Evolutionary conservation across 2,888 invertebrate species (phyloP), one percentile per base, ranked within the genome.

Genomic region (Sympetrum striolatum): DNA sequence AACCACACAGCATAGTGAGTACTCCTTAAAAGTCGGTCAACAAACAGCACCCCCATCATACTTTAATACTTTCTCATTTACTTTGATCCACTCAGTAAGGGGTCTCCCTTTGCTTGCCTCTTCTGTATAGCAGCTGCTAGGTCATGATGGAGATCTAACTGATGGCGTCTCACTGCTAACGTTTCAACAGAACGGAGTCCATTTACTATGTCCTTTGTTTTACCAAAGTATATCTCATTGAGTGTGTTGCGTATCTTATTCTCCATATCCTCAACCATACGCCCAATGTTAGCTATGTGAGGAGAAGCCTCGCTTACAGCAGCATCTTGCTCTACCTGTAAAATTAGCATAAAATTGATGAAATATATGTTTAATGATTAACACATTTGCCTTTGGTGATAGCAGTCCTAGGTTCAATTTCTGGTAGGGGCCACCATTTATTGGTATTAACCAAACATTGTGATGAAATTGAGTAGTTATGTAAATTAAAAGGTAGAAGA

Each of bases 191-290:
- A 96, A 90, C 98, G 96, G 92, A 99, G 95, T 18, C 98, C 98
- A 93, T 98, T 98, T 91, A 99, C 98, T 93, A 99, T 99, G 94
- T 99, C 99, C 94, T 98, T 98, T 90, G 99, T 99, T 95, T 99
- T 99, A 93, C 99, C 98, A 95, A 99, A 99, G 94, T 99, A 99
- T 93, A 99, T 99, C 94, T 99, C 99, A 93, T 99, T 99, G 92
- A 99, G 95, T 8, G 99, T 99, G 94, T 98, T 98, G 92, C 99
- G 96, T 93, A 99, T 99, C 95, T 99, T 99, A 94, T 99, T 99
- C 94, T 99, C 99, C 98, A 99, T 99, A 93, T 99, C 99, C 94
- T 99, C 99, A 0, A 99, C 98, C 98, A 99, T 97, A 93, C 97
- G 96, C 37, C 99, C 99, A 93, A 99, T 99, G 94, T 99, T 99